Percentiles rank a stretch among this genome's conserved stretches.
phyloP scores from a whole-genome alignment of 1,140 invertebrate species.

The Listronotus oregonensis region DNA sequence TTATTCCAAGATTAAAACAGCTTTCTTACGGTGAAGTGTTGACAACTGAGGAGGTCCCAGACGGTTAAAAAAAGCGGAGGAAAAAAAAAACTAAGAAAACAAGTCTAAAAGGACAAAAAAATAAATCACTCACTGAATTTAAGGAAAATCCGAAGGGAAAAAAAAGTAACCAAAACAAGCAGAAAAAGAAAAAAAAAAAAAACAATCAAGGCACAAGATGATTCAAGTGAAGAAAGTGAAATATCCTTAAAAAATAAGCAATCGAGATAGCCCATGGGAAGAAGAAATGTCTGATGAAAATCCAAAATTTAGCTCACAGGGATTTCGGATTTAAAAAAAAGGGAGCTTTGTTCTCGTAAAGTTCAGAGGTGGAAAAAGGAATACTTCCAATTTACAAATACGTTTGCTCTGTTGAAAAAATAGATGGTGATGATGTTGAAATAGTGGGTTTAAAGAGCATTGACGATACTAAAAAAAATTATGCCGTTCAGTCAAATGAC shows the following conservation, averaged over 20 bases:
- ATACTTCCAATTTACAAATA: constrained; percentile 17
- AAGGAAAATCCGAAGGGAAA: background rate
- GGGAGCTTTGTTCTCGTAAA: constrained; percentile 14
- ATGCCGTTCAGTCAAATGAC: constrained; percentile 1
- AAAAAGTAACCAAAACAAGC: background rate
- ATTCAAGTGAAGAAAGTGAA: background rate
- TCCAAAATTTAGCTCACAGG: background rate
- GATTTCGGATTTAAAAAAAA: constrained; percentile 4
- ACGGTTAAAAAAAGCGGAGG: background rate
- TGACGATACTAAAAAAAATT: constrained; percentile 10
- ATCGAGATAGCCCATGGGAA: constrained; percentile 7
- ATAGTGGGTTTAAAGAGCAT: constrained; percentile 4
- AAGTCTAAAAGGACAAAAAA: no score
- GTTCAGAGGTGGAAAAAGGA: constrained; percentile 18
- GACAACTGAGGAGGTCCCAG: background rate
- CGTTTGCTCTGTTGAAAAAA: constrained; percentile 9
- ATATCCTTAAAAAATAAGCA: background rate
- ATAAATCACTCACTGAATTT: no score
- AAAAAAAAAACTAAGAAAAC: constrained; percentile 12
- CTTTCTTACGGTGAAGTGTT: constrained; percentile 2
- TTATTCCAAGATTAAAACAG: constrained; percentile 20
- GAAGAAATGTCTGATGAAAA: background rate
- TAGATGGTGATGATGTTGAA: constrained; percentile 6
- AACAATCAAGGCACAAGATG: background rate
- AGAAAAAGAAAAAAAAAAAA: background rate